These are phyloP conservation scores for Lepidochitona cinerea DNA, from an alignment of 2,888 invertebrate species.

Conservation along the genomic window DNA sequence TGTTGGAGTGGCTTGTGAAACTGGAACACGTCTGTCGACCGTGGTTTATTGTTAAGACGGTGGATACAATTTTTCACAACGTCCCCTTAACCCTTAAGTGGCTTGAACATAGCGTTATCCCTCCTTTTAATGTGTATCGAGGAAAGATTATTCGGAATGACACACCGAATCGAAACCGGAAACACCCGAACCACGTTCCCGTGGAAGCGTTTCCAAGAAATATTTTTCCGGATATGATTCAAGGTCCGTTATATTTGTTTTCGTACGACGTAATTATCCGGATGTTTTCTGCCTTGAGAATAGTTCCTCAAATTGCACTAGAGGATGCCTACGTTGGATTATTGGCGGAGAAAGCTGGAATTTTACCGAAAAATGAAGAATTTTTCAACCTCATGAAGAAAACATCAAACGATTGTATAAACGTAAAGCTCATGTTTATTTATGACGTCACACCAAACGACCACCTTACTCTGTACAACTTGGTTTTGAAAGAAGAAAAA, in stretches of 20 bases:
- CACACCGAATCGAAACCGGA: slow-evolving; percentile 28
- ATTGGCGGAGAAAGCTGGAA: slow-evolving; percentile 21
- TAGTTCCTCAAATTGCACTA: slow-evolving; percentile 28
- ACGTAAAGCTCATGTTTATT: background rate
- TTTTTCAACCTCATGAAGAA: slow-evolving; percentile 20
- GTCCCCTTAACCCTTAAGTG: slow-evolving; percentile 32
- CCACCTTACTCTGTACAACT: background rate
- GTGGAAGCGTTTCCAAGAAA: slow-evolving; percentile 17
- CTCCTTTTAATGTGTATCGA: slow-evolving; percentile 22
- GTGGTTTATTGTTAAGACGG: slow-evolving; percentile 30
- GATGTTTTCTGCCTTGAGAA: slow-evolving; percentile 9
- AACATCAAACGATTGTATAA: background rate
- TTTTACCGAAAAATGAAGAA: slow-evolving; percentile 36
- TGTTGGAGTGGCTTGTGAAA: background rate
- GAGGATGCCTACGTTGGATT: slow-evolving; percentile 42
- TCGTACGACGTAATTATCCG: slow-evolving; percentile 18
- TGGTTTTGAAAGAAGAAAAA: background rate
- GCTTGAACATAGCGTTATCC: slow-evolving; percentile 16
- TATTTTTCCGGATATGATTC: slow-evolving; percentile 35
- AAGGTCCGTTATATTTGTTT: slow-evolving; percentile 38
- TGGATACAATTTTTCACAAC: slow-evolving; percentile 32
- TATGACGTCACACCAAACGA: background rate
- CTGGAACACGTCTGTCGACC: slow-evolving; percentile 20
- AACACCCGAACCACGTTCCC: slow-evolving; percentile 29
- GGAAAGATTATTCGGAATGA: slow-evolving; percentile 35